A percentile compares a stretch with the other conserved stretches of the same genome.
Conservation (phyloP, 2,888 invertebrate species). For the Macaria liturata region DNA sequence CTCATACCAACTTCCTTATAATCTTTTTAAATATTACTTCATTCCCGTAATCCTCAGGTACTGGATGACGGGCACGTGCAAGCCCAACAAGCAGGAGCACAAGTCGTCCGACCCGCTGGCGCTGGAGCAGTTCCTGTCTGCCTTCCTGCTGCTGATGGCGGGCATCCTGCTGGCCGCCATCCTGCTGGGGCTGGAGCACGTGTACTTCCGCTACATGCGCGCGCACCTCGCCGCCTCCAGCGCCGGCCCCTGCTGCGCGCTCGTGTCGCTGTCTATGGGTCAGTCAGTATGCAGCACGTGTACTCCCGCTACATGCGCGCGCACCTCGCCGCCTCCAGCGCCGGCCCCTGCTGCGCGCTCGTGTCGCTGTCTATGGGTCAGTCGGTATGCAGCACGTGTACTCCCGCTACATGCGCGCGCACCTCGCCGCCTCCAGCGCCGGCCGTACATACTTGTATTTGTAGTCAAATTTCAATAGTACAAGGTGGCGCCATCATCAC, state of each 20-base stretch:
- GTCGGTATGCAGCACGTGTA: not conserved
- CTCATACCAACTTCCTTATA: no score
- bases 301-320: no score
- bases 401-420: no score
- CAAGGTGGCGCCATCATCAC: no score
- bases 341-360: slow-evolving; percentile 94
- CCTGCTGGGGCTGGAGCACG: slow-evolving; percentile 94
- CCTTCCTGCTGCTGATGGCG: slow-evolving; percentile 96
- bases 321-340: slow-evolving; percentile 45
- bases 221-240: slow-evolving; percentile 94
- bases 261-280: slow-evolving; percentile 96
- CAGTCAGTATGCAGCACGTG: slow-evolving; percentile 21
- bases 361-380: slow-evolving; percentile 94
- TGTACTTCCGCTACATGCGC: slow-evolving; percentile 97
- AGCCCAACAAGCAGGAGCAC: slow-evolving; percentile 95
- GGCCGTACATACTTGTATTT: no score
- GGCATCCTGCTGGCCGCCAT: slow-evolving; percentile 96
- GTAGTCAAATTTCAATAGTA: no score
- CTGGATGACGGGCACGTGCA: slow-evolving; percentile 99
- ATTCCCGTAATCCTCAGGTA: slow-evolving; percentile 79
- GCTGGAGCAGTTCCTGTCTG: slow-evolving; percentile 97
- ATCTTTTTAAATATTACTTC: not conserved
- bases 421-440: slow-evolving; percentile 60
- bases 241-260: slow-evolving; percentile 95
- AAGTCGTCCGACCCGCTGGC: slow-evolving; percentile 95